phyloP scores from a whole-genome alignment of 2,113 vertebrate species.

The Taxidea taxus region DNA sequence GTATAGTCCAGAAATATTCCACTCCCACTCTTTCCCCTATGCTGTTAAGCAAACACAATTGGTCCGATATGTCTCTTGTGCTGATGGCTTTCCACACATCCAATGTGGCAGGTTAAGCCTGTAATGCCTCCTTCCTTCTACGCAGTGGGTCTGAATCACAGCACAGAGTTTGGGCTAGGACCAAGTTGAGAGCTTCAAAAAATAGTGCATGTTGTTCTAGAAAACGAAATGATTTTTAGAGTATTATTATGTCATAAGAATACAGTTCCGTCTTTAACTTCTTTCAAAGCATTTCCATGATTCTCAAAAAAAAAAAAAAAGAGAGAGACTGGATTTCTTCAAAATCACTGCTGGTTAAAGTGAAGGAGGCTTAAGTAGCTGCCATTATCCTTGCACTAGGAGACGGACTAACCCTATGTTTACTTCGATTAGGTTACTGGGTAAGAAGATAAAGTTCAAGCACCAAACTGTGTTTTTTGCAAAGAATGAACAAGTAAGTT shows the following conservation, averaged over 20 bases:
- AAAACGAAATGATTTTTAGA: background rate
- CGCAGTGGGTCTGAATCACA: background rate
- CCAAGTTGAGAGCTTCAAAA: background rate
- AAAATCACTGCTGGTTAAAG: background rate
- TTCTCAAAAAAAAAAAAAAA: background rate
- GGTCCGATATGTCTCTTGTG: background rate
- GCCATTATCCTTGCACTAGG: background rate
- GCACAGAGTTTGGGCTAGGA: background rate
- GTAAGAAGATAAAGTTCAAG: background rate
- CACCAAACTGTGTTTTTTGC: background rate
- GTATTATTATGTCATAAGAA: background rate
- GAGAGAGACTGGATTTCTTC: background rate
- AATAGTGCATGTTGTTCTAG: background rate
- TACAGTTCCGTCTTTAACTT: background rate
- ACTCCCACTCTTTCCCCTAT: rapidly evolving
- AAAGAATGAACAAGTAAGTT: background rate
- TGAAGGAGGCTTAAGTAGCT: background rate
- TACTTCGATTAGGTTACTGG: background rate
- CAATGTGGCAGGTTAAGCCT: background rate
- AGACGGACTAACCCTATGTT: background rate
- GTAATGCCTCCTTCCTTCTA: background rate
- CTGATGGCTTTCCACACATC: background rate
- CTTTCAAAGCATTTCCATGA: background rate
- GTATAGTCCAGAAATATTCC: background rate
- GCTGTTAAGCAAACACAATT: background rate